These are phyloP conservation scores for Isaurus tuberculatus DNA, from an alignment of 92 coral and sea anemone species.

Conservation along the genomic window DNA sequence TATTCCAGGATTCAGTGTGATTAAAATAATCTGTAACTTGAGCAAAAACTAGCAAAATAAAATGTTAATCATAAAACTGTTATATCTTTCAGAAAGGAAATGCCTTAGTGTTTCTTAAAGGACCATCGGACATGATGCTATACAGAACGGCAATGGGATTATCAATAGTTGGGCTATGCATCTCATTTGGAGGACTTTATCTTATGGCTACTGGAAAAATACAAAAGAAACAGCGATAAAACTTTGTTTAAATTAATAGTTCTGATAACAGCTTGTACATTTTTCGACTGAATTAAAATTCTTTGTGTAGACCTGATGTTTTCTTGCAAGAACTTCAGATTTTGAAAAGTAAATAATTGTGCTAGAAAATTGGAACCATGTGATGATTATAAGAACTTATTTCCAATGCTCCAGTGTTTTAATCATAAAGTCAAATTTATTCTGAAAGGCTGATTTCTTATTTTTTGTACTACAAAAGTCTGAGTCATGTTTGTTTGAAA, in stretches of 20 bases:
- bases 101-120: conserved; percentile 67
- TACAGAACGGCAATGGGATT: conserved; percentile 89
- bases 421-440: no score
- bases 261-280: not conserved
- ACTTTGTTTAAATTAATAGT: not conserved
- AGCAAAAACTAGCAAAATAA: not conserved
- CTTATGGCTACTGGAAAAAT: conserved; percentile 86
- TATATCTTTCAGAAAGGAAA: conserved; percentile 64
- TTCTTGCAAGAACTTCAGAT: no score
- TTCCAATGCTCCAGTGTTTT: no score
- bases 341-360: no score
- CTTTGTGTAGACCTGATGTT: no score
- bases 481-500: no score
- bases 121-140: conserved; percentile 79
- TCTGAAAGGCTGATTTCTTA: no score
- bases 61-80: not conserved
- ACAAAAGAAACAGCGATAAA: conserved; percentile 61
- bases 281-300: conserved; percentile 3
- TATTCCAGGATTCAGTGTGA: no score
- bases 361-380: no score
- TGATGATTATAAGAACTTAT: no score
- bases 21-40: not conserved
- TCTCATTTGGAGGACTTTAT: conserved; percentile 84
- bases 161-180: conserved; percentile 75
- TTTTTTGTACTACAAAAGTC: no score